phyloP scores from a whole-genome alignment of 2,888 invertebrate species.

The Diarsia dahlii region DNA sequence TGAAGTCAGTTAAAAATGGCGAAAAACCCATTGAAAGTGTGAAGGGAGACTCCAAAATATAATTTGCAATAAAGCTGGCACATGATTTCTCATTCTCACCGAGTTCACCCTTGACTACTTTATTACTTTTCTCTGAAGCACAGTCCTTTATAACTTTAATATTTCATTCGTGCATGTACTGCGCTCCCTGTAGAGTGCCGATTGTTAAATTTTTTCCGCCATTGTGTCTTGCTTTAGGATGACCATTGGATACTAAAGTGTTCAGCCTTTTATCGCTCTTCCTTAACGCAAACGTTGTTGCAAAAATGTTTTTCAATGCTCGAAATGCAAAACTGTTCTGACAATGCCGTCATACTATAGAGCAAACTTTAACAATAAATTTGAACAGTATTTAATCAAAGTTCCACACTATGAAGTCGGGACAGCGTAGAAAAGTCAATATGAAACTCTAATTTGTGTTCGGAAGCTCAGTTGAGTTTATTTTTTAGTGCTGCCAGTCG shows the following conservation, averaged over 20 bases:
- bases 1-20: too few species aligned
- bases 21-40: constrained; percentile 60
- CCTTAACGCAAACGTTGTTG: constrained; percentile 39
- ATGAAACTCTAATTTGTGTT: constrained; percentile 72
- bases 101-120: constrained; percentile 79
- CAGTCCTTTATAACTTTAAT: constrained; percentile 77
- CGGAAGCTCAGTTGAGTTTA: constrained; percentile 65
- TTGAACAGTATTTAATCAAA: constrained; percentile 62
- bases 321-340: constrained; percentile 18
- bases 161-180: constrained; percentile 73
- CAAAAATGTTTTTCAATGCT: constrained; percentile 23
- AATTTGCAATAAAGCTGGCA: constrained; percentile 82
- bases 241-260: constrained; percentile 67
- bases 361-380: constrained; percentile 39
- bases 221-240: constrained; percentile 70
- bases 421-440: constrained; percentile 65
- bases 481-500: constrained; percentile 72
- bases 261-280: constrained; percentile 58
- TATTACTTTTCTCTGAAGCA: constrained; percentile 82
- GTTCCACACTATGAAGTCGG: constrained; percentile 60
- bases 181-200: constrained; percentile 70
- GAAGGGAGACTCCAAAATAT: constrained; percentile 75
- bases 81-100: constrained; percentile 80
- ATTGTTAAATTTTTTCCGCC: constrained; percentile 75
- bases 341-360: constrained; percentile 27